These are phyloP conservation scores for Cariama cristata DNA, from an alignment of 2,113 vertebrate genomes.

Conservation along the genomic window DNA sequence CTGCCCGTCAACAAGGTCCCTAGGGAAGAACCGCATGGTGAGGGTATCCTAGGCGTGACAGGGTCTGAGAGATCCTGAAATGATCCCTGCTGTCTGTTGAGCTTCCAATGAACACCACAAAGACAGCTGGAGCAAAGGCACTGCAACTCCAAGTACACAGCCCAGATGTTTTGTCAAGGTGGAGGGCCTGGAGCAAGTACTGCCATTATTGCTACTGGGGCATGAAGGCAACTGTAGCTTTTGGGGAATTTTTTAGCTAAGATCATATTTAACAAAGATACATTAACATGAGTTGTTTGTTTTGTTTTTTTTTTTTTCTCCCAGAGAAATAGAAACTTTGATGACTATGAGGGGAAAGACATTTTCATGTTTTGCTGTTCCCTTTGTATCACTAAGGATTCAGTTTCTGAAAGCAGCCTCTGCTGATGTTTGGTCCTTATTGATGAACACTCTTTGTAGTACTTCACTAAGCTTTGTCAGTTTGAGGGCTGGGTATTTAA, in stretches of 20 bases:
- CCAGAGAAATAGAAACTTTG: neutral
- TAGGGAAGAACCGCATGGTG: neutral
- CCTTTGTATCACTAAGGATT: neutral
- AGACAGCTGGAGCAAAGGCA: neutral
- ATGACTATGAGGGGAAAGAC: neutral
- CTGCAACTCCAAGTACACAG: rapidly evolving
- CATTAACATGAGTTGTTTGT: neutral
- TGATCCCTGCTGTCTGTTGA: no score
- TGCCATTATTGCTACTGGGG: neutral
- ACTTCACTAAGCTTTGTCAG: neutral
- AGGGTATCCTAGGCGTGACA: no score
- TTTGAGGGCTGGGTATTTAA: neutral
- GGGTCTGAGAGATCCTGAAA: neutral
- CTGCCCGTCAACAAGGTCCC: neutral
- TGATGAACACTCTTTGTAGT: neutral
- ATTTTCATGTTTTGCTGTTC: neutral
- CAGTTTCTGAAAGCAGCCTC: neutral
- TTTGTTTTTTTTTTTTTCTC: rapidly evolving
- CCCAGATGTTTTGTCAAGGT: no score
- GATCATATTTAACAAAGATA: neutral
- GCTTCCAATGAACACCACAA: neutral
- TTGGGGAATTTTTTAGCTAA: neutral
- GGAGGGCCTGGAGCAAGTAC: neutral
- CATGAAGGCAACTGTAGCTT: neutral
- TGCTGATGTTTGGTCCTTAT: neutral